A percentile compares a stretch with the other conserved stretches of the same genome.
Evolutionary conservation across 2,797 vertebrate species (phyloP).

Genomic region (Bradypodion ventrale): DNA sequence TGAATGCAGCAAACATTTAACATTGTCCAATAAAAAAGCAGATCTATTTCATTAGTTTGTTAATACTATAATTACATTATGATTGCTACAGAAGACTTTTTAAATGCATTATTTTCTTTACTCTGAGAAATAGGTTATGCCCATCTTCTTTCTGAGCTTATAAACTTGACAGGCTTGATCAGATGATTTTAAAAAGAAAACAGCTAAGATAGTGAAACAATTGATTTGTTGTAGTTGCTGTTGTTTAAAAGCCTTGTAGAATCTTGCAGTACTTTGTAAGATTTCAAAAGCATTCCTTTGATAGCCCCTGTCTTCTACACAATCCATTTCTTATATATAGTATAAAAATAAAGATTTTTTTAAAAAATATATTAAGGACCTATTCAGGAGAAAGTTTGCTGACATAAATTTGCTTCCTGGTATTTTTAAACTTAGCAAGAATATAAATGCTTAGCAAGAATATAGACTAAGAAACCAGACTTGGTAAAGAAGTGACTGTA

Average conservation of each 20-base stretch:
- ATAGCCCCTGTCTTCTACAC: conserved; percentile 17
- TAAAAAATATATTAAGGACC: conserved; percentile 21
- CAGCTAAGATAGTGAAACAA: conserved; percentile 2
- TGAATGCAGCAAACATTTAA: background rate
- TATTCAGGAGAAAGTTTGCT: conserved; percentile 38
- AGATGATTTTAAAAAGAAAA: background rate
- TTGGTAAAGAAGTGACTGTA: conserved; percentile 28
- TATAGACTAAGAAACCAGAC: conserved; percentile 44
- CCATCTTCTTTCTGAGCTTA: background rate
- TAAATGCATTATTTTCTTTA: background rate
- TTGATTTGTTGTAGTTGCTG: background rate
- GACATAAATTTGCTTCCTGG: conserved; percentile 61
- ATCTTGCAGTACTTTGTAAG: conserved; percentile 9
- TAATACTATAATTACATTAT: conserved; percentile 26
- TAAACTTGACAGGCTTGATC: background rate
- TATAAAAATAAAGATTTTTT: conserved; percentile 45
- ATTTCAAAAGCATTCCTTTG: background rate
- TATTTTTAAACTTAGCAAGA: conserved; percentile 47
- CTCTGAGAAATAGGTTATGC: background rate
- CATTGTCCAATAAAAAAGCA: conserved; percentile 22
- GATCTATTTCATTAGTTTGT: conserved; percentile 14
- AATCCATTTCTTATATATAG: conserved; percentile 23
- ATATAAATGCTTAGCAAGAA: conserved; percentile 11
- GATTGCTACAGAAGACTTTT: background rate
- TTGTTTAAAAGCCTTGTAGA: background rate